phyloP scores from a whole-genome alignment of 2,797 vertebrate species.

The Coilia nasus region DNA sequence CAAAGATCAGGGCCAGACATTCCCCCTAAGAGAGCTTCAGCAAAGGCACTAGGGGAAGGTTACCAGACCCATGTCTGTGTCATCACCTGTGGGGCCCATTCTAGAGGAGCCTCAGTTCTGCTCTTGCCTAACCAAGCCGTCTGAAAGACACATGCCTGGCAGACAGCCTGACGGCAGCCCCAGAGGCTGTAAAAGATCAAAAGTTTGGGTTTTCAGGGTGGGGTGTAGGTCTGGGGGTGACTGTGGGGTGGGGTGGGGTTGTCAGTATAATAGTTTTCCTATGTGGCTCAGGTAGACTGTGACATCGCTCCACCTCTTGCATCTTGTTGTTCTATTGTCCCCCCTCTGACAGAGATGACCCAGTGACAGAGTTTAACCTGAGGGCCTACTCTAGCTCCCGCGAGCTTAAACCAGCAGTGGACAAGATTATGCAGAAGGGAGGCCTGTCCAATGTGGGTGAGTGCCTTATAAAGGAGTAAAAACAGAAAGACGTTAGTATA shows the following conservation, averaged over 20 bases:
- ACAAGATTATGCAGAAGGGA: slow-evolving; percentile 91
- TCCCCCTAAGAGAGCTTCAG: background rate
- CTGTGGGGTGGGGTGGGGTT: background rate
- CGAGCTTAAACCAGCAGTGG: slow-evolving; percentile 85
- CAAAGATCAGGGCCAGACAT: background rate
- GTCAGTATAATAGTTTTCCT: background rate
- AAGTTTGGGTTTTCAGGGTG: background rate
- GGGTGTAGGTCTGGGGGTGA: background rate
- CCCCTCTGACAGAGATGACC: slow-evolving; percentile 78
- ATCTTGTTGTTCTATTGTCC: slow-evolving; percentile 32
- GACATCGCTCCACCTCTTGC: background rate
- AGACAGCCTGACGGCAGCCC: slow-evolving; percentile 2
- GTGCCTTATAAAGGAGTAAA: slow-evolving; percentile 60
- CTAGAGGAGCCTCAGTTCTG: background rate
- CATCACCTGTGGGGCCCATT: background rate
- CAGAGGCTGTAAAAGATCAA: slow-evolving; percentile 16
- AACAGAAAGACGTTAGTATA: background rate
- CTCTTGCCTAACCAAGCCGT: background rate
- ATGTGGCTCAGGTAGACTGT: background rate
- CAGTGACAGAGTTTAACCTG: slow-evolving; percentile 89
- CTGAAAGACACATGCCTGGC: background rate
- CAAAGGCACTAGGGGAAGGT: background rate
- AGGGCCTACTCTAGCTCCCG: slow-evolving; percentile 81
- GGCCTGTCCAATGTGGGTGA: slow-evolving; percentile 94
- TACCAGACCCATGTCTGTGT: background rate